Conservation (phyloP, 1,140 invertebrate species). For the Pachypeltis micranthus region DNA sequence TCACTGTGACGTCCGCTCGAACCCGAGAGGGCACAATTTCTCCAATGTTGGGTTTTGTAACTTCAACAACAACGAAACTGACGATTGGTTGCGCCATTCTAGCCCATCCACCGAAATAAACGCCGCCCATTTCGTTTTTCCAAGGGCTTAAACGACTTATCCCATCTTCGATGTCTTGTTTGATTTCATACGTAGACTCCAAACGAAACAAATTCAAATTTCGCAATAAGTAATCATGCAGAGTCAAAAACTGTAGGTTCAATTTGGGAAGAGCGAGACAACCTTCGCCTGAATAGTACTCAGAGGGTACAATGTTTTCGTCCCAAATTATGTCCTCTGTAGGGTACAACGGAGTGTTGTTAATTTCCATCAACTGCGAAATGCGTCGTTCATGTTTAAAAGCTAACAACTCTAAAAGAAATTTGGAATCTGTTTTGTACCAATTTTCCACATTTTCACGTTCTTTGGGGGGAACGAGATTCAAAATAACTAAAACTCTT, state of each 20-base stretch:
- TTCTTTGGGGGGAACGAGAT: slow-evolving; percentile 68
- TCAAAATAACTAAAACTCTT: slow-evolving; percentile 29
- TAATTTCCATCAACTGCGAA: slow-evolving; percentile 88
- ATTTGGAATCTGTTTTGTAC: slow-evolving; percentile 63
- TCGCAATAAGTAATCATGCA: slow-evolving; percentile 94
- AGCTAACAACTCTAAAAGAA: slow-evolving; percentile 75
- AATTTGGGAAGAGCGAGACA: slow-evolving; percentile 93
- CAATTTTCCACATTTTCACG: slow-evolving; percentile 52
- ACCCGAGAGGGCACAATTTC: slow-evolving; percentile 91
- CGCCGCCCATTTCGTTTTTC: slow-evolving; percentile 39
- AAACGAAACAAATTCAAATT: slow-evolving; percentile 97
- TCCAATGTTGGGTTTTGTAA: slow-evolving; percentile 76
- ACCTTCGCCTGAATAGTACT: slow-evolving; percentile 91
- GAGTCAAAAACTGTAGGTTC: slow-evolving; percentile 94
- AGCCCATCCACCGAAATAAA: slow-evolving; percentile 92
- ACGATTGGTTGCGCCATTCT: slow-evolving; percentile 93
- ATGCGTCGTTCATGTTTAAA: slow-evolving; percentile 68
- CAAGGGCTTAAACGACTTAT: slow-evolving; percentile 43
- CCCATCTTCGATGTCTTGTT: slow-evolving; percentile 98
- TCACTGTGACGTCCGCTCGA: slow-evolving; percentile 85
- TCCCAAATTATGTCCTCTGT: slow-evolving; percentile 99
- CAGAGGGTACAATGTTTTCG: slow-evolving; percentile 94
- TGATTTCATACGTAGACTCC: slow-evolving; percentile 95
- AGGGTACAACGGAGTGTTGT: slow-evolving; percentile 97
- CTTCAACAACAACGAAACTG: slow-evolving; percentile 90